phyloP scores from a whole-genome alignment of 2,888 invertebrate genomes.

The Muschampia plurimacula region DNA sequence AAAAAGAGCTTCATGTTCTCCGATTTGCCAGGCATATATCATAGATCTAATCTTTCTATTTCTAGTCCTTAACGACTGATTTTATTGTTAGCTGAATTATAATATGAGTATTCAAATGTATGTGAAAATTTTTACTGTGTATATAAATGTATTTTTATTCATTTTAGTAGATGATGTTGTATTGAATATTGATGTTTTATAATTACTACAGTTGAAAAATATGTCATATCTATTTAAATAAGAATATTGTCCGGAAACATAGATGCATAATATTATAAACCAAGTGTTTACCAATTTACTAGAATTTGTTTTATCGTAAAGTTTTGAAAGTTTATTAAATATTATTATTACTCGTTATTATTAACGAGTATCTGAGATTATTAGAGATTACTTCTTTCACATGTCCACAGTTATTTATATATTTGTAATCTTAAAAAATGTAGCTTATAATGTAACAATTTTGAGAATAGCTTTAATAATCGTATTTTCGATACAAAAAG shows the following conservation, averaged over 20 bases:
- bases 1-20: conserved; percentile 36
- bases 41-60: conserved; percentile 40
- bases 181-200: conserved; percentile 59
- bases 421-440: neutral
- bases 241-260: neutral
- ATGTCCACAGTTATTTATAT: neutral
- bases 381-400: neutral
- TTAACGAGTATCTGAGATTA: no score
- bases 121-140: conserved; percentile 61
- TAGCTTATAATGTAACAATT: conserved; percentile 20
- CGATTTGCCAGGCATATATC: conserved; percentile 13
- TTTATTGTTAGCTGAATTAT: conserved; percentile 73
- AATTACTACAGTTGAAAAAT: conserved; percentile 2
- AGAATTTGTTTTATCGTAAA: no score
- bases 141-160: conserved; percentile 63
- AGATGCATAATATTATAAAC: neutral
- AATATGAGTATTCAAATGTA: conserved; percentile 59
- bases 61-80: conserved; percentile 79
- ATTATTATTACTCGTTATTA: no score
- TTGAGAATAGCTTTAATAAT: conserved; percentile 25
- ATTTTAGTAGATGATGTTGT: conserved; percentile 53
- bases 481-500: neutral
- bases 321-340: neutral
- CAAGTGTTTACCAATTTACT: neutral
- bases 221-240: neutral